phyloP scores from a whole-genome alignment of 2,113 vertebrate species.

The Hirundichthys speculiger region DNA sequence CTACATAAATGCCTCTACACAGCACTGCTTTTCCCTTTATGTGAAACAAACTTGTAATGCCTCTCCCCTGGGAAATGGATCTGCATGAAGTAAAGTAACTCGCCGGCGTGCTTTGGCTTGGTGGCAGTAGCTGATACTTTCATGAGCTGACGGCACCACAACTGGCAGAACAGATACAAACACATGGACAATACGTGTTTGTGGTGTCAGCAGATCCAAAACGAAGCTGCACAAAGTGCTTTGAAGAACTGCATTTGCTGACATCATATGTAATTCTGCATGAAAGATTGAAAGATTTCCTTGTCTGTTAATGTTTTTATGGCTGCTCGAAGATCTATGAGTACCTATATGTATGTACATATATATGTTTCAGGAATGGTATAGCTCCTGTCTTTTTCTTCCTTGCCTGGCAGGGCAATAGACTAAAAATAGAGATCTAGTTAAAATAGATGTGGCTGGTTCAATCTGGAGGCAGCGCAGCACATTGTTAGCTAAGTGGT shows the following conservation, averaged over 20 bases:
- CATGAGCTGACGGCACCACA: constrained; percentile 18
- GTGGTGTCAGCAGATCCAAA: neutral
- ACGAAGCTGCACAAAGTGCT: too few species aligned
- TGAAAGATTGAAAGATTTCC: too few species aligned
- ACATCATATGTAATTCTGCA: too few species aligned
- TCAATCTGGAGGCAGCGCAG: constrained; percentile 49
- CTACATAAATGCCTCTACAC: neutral
- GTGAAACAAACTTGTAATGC: constrained; percentile 11
- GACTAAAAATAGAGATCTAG: constrained; percentile 48
- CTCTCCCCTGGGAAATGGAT: constrained; percentile 22
- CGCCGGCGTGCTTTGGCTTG: constrained; percentile 18
- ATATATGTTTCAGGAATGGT: constrained; percentile 7
- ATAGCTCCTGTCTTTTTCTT: neutral
- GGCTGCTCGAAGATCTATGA: neutral
- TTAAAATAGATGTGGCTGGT: constrained; percentile 22
- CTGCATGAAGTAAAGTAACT: constrained; percentile 28
- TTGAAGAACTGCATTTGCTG: neutral
- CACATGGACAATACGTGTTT: neutral
- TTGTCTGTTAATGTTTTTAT: constrained; percentile 3
- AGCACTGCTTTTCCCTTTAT: constrained; percentile 22
- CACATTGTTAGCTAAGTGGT: constrained; percentile 45
- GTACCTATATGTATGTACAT: constrained; percentile 26
- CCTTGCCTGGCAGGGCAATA: constrained; percentile 18
- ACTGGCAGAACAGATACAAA: constrained; percentile 14
- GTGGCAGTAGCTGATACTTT: constrained; percentile 27